A percentile compares a stretch with the other conserved stretches of the same genome.
Evolutionary conservation across 1,140 invertebrate species (phyloP).

Genomic region (Lordiphosa clarofinis): DNA sequence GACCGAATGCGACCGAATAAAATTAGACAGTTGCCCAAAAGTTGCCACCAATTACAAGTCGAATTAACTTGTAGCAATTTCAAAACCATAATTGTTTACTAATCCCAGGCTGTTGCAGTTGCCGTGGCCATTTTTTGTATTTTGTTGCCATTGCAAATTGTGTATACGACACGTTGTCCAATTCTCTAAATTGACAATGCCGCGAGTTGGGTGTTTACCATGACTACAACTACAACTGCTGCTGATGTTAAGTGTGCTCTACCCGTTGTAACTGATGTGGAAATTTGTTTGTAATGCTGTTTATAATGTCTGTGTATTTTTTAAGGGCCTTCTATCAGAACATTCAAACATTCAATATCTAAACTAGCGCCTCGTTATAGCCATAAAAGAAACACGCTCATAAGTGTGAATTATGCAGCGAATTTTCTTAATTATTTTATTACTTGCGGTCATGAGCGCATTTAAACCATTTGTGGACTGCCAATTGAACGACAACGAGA

Average conservation of each 20-base stretch:
- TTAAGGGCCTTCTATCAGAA: conserved; percentile 16
- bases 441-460: conserved; percentile 75
- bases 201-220: conserved; percentile 50
- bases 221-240: conserved; percentile 9
- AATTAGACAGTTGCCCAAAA: conserved; percentile 35
- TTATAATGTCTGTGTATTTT: too few species aligned
- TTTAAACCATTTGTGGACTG: conserved; percentile 71
- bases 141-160: conserved; percentile 54
- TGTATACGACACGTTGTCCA: conserved; percentile 72
- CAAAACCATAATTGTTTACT: conserved; percentile 75
- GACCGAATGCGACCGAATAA: conserved; percentile 26
- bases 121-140: conserved; percentile 25
- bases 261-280: conserved; percentile 20
- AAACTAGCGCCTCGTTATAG: too few species aligned
- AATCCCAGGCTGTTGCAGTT: conserved; percentile 46
- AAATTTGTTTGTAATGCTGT: too few species aligned
- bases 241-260: conserved; percentile 26
- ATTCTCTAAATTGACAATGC: conserved; percentile 66
- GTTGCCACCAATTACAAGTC: conserved; percentile 52
- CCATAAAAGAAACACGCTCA: conserved; percentile 4
- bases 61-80: conserved; percentile 75
- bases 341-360: too few species aligned
- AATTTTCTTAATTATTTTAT: conserved; percentile 75
- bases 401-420: conserved; percentile 73
- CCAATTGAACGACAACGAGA: conserved; percentile 57